Conservation (phyloP, 1,140 invertebrate species). For the fruit fly (Drosophila melanogaster) region DNA sequence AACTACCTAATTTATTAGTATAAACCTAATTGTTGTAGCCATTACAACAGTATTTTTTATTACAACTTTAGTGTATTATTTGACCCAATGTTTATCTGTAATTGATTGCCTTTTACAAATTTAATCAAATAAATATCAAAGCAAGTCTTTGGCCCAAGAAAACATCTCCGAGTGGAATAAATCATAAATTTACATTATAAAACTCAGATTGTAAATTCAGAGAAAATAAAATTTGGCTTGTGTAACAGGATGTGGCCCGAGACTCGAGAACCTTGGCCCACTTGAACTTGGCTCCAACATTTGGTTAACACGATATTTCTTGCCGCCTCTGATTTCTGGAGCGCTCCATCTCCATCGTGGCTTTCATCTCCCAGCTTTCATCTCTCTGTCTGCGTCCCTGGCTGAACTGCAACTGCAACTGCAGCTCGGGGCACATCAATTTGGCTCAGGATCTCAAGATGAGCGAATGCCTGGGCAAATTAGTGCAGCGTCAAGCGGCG, state of each 20-base stretch:
- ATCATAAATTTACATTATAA: background rate
- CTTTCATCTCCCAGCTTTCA: slow-evolving; percentile 9
- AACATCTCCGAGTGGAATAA: background rate
- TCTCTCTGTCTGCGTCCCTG: background rate
- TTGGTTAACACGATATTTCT: slow-evolving; percentile 77
- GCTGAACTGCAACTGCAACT: slow-evolving; percentile 44
- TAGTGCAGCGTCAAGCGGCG: slow-evolving; percentile 77
- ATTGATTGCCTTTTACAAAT: too few relatives aligned
- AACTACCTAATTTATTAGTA: too few relatives aligned
- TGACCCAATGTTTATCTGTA: too few relatives aligned
- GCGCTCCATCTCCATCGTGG: slow-evolving; percentile 9
- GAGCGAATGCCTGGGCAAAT: slow-evolving; percentile 79
- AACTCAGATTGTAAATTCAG: background rate
- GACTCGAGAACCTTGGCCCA: slow-evolving; percentile 34
- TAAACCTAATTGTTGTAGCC: too few relatives aligned
- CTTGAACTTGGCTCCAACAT: slow-evolving; percentile 72
- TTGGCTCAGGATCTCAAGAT: slow-evolving; percentile 73
- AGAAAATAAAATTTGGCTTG: background rate
- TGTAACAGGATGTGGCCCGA: slow-evolving; percentile 4
- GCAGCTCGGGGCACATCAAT: slow-evolving; percentile 70
- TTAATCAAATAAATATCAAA: background rate
- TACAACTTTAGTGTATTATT: too few relatives aligned
- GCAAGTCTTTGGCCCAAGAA: background rate
- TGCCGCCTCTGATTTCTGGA: slow-evolving; percentile 67
- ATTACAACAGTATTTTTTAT: too few relatives aligned